A percentile compares a stretch with the other conserved stretches of the same genome.
Conservation (phyloP, 64 coral and sea anemone species). For the Cladopsammia gracilis region DNA sequence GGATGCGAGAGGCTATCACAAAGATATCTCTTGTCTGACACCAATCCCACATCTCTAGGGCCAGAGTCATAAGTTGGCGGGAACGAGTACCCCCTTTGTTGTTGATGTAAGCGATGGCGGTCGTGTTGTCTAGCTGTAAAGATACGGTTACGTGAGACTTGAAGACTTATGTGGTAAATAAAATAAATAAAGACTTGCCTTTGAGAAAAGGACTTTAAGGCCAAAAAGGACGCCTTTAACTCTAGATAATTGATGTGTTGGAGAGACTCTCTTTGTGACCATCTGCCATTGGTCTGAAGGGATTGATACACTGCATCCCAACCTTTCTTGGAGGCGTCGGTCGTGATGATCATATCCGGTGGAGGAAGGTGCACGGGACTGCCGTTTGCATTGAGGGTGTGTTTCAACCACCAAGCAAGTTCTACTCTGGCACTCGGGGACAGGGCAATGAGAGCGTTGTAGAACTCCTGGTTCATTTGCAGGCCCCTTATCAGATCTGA, state of each 20-base stretch:
- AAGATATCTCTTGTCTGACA: conserved; percentile 27
- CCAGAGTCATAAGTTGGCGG: background rate
- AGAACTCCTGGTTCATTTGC: background rate
- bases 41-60: conserved; percentile 35
- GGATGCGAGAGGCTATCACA: background rate
- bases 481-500: conserved; percentile 33
- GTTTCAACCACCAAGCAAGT: background rate
- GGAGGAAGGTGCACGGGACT: conserved; percentile 6
- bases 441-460: background rate
- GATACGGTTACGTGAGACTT: conserved; percentile 1
- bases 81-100: conserved; percentile 34
- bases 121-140: conserved; percentile 21
- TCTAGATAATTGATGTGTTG: background rate
- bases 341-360: background rate
- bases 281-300: background rate
- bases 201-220: conserved; percentile 13
- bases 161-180: background rate
- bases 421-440: background rate
- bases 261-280: background rate
- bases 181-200: background rate
- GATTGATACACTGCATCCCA: background rate
- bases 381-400: conserved; percentile 14
- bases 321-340: conserved; percentile 40
- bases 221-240: conserved; percentile 26
- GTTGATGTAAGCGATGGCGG: background rate